Evolutionary conservation across 2,888 invertebrate species (phyloP).

Genomic region (Dynastes maya): DNA sequence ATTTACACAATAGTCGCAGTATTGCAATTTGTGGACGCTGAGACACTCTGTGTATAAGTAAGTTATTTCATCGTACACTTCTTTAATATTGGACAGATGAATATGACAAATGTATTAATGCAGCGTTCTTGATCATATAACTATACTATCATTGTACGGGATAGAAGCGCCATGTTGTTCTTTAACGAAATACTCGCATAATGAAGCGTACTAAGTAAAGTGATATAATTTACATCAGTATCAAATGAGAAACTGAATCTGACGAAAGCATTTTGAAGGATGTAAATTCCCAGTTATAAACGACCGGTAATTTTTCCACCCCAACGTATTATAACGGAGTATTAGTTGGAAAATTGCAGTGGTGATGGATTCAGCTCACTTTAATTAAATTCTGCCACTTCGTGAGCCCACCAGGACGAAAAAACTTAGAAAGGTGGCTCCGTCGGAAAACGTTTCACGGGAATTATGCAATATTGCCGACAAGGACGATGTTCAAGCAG

Average conservation of each 20-base stretch:
- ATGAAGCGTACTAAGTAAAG: constrained; percentile 15
- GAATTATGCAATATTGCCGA: constrained; percentile 50
- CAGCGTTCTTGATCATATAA: too few species aligned
- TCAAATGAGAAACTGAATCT: constrained; percentile 54
- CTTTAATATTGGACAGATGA: too few species aligned
- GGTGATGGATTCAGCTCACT: constrained; percentile 63
- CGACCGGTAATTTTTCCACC: constrained; percentile 63
- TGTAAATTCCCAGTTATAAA: constrained; percentile 64
- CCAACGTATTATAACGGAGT: constrained; percentile 61
- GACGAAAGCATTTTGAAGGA: constrained; percentile 56
- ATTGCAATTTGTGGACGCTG: too few species aligned
- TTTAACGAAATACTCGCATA: constrained; percentile 1
- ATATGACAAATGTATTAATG: too few species aligned
- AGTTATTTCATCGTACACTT: too few species aligned
- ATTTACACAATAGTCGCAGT: too few species aligned
- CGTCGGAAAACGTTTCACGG: constrained; percentile 50
- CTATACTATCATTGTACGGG: too few species aligned
- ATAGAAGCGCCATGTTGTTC: too few species aligned
- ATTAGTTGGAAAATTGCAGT: constrained; percentile 64
- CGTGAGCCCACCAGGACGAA: constrained; percentile 50
- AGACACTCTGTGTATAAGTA: too few species aligned
- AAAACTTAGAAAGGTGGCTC: constrained; percentile 55
- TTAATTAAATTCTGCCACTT: constrained; percentile 65
- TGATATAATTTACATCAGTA: constrained; percentile 52
- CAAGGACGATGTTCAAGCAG: constrained; percentile 27